Base-by-base conservation (phyloP, 2,888 invertebrate species). In the Bombyx huttoni region DNA sequence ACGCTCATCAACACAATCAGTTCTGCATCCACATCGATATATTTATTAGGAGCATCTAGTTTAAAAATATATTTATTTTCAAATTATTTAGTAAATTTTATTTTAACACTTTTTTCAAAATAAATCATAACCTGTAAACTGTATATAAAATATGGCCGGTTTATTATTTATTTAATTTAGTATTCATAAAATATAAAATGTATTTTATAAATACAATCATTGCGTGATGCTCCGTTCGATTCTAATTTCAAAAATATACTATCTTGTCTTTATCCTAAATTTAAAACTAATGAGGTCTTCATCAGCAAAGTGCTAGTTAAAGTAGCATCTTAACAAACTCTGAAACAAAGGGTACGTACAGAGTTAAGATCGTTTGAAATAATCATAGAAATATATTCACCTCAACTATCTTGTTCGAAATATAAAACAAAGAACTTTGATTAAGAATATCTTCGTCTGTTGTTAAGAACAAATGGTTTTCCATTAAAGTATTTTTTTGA, bases 241-340 rank as follows among this genome's bases (percentile, higher is more conserved):
- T 46, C 14, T 40, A 8, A 47, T 47, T 52, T 47, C 47, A 46
- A 50, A 52, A 49, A 47, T 52, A 50, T 47, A 51, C 52, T 51
- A 49, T 49, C 49, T 49, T 54, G 54, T 55, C 53, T 55, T 55
- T 55, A 53, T 40, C 35, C 53, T 55, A 55, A 24, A 33, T 51
- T 53, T 75, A 78, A 54, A 75, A 62, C 77, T 81, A 81, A 65
- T 80, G 80, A 83, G 79, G 78, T 80, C 75, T 70, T 63, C 24
- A 24, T 24, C 64, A 56, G 58, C 61, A 65, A 69, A 61, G 66
- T 69, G 68, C 64, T 56, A 58, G 58, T 85, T 89, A 91, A 76
- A 90, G 73, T 68, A 91, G 75, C 81, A 91, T 86, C 73, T 90
- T 90, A 59, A 90, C 90, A 67, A 91, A 91, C 69, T 91, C 91